Percentiles rank a stretch among this genome's conserved stretches.
Conservation (phyloP, 2,888 invertebrate species). For the Podotricha telesiphe region DNA sequence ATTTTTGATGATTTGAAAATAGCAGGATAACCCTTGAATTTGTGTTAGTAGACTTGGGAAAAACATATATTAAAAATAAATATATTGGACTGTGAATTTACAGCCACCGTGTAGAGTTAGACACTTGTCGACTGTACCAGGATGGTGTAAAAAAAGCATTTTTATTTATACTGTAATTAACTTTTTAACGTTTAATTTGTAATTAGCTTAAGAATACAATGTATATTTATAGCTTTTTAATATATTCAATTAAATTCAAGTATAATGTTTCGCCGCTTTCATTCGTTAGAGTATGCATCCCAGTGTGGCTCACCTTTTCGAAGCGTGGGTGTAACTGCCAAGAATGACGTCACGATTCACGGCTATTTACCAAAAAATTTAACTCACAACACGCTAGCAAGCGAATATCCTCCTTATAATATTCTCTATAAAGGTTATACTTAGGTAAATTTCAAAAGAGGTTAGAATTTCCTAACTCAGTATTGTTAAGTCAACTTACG, state of each 20-base stretch:
- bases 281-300: conserved; percentile 32
- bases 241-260: conserved; percentile 15
- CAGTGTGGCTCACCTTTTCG: conserved; percentile 38
- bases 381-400: conserved; percentile 31
- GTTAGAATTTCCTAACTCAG: conserved; percentile 11
- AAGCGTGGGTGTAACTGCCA: conserved; percentile 40
- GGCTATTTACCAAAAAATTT: conserved; percentile 31
- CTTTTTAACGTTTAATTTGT: background rate
- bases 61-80: too few relatives aligned
- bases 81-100: too few relatives aligned
- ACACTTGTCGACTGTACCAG: too few relatives aligned
- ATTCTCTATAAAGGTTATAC: conserved; percentile 17
- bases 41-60: too few relatives aligned
- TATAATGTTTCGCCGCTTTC: conserved; percentile 27
- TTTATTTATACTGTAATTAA: too few relatives aligned
- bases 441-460: background rate
- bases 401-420: conserved; percentile 35
- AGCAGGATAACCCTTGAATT: too few relatives aligned
- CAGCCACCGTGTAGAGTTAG: too few relatives aligned
- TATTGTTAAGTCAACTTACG: conserved; percentile 40
- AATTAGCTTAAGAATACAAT: background rate
- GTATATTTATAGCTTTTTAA: background rate
- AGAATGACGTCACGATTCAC: conserved; percentile 39
- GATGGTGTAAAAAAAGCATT: too few relatives aligned
- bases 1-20: too few relatives aligned